phyloP scores from a whole-genome alignment of 2,797 vertebrate genomes.

The Cryptoprocta ferox region DNA sequence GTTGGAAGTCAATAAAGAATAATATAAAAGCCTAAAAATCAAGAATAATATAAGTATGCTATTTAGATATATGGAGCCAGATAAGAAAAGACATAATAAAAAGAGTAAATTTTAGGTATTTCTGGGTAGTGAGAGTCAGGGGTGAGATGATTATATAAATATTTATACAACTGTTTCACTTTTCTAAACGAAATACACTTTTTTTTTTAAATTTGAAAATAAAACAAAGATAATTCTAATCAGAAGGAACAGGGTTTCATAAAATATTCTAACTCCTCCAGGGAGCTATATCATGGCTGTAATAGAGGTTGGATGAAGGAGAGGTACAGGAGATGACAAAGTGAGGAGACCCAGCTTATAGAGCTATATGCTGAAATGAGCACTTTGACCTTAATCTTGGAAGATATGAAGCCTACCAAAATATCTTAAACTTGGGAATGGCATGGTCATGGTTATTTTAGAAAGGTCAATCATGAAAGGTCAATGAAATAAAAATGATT shows the following conservation, averaged over 20 bases:
- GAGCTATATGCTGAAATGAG: not conserved
- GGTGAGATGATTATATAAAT: not conserved
- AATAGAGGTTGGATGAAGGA: not conserved
- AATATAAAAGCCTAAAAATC: not conserved
- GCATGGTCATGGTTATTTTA: not conserved
- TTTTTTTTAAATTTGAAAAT: not conserved
- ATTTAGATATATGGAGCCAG: not conserved
- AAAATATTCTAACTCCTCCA: not conserved
- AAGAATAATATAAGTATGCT: not conserved
- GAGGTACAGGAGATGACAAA: not conserved
- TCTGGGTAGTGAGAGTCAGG: not conserved
- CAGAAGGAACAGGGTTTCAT: not conserved
- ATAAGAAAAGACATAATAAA: not conserved
- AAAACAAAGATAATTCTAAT: not conserved
- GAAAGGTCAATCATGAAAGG: not conserved
- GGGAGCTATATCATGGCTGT: not conserved
- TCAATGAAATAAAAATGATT: not conserved
- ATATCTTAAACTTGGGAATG: not conserved
- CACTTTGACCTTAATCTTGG: not conserved
- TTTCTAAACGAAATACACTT: not conserved
- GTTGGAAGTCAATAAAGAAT: not conserved
- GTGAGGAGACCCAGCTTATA: not conserved
- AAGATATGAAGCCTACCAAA: not conserved
- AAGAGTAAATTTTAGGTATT: not conserved
- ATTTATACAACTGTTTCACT: not conserved